Evolutionary conservation across 2,113 vertebrate genomes (phyloP).

Genomic region (Promerops cafer): DNA sequence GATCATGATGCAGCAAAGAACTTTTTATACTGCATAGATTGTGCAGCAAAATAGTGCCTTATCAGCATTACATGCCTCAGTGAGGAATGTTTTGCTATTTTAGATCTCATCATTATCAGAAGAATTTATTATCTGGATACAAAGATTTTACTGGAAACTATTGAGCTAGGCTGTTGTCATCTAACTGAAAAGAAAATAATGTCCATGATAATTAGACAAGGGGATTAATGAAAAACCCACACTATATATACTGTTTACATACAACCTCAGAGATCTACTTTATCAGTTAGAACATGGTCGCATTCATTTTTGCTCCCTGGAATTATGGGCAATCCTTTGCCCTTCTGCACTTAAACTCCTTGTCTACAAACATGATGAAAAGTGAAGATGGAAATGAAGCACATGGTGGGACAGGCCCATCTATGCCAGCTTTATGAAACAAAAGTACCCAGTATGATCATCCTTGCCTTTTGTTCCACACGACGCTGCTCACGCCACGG

Average conservation of each 20-base stretch:
- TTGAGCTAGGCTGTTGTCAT: neutral
- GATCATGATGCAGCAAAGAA: conserved; percentile 23
- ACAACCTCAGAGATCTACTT: neutral
- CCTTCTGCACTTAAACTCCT: neutral
- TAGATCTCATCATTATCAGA: neutral
- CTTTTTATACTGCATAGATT: neutral
- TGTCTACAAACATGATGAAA: conserved; percentile 28
- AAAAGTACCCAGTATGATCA: conserved; percentile 54
- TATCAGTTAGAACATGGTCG: neutral
- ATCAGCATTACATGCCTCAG: conserved; percentile 3
- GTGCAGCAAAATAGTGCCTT: conserved; percentile 3
- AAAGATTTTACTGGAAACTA: conserved; percentile 1
- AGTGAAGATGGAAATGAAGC: conserved; percentile 50
- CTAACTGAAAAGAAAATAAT: conserved; percentile 27
- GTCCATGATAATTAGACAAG: conserved; percentile 25
- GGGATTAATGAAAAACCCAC: neutral
- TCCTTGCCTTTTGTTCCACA: conserved; percentile 55
- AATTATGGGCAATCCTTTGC: conserved; percentile 16
- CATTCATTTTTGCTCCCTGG: neutral
- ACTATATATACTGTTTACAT: neutral
- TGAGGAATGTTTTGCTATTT: neutral
- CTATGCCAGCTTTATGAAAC: conserved; percentile 58
- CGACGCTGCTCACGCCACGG: neutral
- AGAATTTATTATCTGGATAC: neutral
- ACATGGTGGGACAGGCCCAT: conserved; percentile 47